Base-by-base conservation (phyloP, 2,888 invertebrate species). In the Standfussiana lucernea region DNA sequence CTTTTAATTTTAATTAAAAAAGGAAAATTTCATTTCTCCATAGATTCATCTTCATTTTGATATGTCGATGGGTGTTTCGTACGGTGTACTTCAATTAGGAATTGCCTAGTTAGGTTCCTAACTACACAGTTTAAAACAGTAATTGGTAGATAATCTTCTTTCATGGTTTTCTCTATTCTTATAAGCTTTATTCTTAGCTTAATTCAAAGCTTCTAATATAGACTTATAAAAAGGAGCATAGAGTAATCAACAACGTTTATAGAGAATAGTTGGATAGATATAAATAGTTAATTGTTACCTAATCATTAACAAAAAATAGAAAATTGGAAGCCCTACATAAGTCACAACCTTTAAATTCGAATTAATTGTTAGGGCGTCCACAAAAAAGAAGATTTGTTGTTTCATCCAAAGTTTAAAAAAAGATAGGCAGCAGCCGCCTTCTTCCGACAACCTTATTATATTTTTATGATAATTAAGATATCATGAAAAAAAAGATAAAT, bases 401-500 rank as follows among this genome's bases (percentile, higher is more conserved):
- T 76, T 69, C 72, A 75, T 77, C 50, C 37, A 71, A 82, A 66
- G 53, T n/a, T n/a, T n/a, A n/a, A 80, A 71, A 87, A 79, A 84
- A 83, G 66, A 69, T 69, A 80, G 71, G 40, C 85, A 72, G 69
- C 82, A 74, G 42, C 80, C 72, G 73, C 76, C 83, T 87, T 89
- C 88, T 85, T 86, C 82, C 80, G 83, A 85, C 79, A 76, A 77
- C 73, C 79, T 78, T 89, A 90, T 89, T 85, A 89, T 88, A 90
- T 85, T 89, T 83, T 86, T 87, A 88, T 90, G 89, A 88, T 93
- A 92, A 93, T 94, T 92, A 93, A 93, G 91, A 90, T 91, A 87
- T 91, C 89, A 86, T 79, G 78, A 83, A 86, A 89, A 89, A 89
- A 80, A 82, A 68, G 80, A 84, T 86, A 89, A 83, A 88, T 87